Percentiles rank a stretch among this genome's conserved stretches.
phyloP scores from a whole-genome alignment of 2,113 vertebrate genomes.

The Phocoena sinus region DNA sequence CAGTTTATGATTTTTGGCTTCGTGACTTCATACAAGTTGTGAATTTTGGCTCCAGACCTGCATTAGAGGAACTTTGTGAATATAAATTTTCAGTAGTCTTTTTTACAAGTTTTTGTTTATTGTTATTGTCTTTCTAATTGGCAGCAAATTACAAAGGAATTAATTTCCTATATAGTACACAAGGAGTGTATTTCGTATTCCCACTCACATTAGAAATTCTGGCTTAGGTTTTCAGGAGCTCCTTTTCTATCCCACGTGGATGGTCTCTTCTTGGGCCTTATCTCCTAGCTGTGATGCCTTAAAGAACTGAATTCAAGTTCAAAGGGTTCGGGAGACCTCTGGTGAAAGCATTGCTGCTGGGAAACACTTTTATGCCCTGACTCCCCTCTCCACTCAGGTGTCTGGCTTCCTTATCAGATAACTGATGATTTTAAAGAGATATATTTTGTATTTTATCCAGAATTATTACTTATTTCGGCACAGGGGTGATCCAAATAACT shows the following conservation, averaged over 20 bases:
- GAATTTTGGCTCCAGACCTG: neutral
- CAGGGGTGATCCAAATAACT: neutral
- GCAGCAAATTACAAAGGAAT: neutral
- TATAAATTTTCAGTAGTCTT: neutral
- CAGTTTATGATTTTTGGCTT: neutral
- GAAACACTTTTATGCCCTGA: neutral
- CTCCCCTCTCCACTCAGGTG: neutral
- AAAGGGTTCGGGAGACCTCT: neutral
- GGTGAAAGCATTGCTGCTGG: neutral
- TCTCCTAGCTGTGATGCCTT: neutral
- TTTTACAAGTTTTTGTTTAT: neutral
- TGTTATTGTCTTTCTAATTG: neutral
- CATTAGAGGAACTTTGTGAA: neutral
- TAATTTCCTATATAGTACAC: neutral
- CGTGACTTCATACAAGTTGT: neutral
- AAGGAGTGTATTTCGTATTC: neutral
- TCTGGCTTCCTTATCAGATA: neutral
- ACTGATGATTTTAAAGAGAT: neutral
- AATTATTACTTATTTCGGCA: neutral
- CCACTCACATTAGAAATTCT: neutral
- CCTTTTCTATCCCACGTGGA: accelerated
- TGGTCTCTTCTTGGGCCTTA: neutral
- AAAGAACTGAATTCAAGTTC: neutral
- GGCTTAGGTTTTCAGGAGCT: neutral
- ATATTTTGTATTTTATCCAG: neutral